Percentiles rank a stretch among this genome's conserved stretches.
Conservation (phyloP, 2,888 invertebrate genomes). For the Crioceris asparagi region DNA sequence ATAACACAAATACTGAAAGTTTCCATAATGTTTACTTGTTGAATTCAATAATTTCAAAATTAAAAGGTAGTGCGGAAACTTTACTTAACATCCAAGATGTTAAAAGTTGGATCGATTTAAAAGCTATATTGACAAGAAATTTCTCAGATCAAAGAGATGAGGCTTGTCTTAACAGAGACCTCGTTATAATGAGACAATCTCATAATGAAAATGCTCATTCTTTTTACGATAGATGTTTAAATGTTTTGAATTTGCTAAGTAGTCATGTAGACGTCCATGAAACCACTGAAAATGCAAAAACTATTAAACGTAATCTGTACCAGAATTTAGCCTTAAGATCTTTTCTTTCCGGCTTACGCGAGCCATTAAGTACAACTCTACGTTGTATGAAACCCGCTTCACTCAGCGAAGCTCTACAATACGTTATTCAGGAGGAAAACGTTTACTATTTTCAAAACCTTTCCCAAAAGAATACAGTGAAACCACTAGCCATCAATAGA, state of each 20-base stretch:
- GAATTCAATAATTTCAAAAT: conserved; percentile 9
- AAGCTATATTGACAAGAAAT: conserved; percentile 8
- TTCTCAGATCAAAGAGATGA: conserved; percentile 16
- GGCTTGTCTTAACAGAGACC: conserved; percentile 14
- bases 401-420: conserved; percentile 6
- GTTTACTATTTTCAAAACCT: conserved; percentile 3
- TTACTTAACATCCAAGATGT: conserved; percentile 10
- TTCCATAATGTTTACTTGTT: conserved; percentile 12
- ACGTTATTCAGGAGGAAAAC: conserved; percentile 6
- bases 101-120: conserved; percentile 5
- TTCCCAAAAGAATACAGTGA: no score
- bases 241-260: conserved; percentile 11
- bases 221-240: conserved; percentile 12
- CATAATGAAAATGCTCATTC: conserved; percentile 14
- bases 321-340: conserved; percentile 7
- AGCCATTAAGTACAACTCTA: conserved; percentile 7
- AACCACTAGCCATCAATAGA: not conserved
- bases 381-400: conserved; percentile 8
- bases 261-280: conserved; percentile 9
- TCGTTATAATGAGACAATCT: conserved; percentile 13
- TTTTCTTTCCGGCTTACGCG: conserved; percentile 6
- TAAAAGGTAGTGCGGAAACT: conserved; percentile 9
- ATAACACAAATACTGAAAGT: conserved; percentile 6
- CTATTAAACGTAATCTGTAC: conserved; percentile 6
- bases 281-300: conserved; percentile 2